Percentiles rank a stretch among this genome's conserved stretches.
Evolutionary conservation across 2,113 vertebrate genomes (phyloP).

Genomic region (Montifringilla adamsi): DNA sequence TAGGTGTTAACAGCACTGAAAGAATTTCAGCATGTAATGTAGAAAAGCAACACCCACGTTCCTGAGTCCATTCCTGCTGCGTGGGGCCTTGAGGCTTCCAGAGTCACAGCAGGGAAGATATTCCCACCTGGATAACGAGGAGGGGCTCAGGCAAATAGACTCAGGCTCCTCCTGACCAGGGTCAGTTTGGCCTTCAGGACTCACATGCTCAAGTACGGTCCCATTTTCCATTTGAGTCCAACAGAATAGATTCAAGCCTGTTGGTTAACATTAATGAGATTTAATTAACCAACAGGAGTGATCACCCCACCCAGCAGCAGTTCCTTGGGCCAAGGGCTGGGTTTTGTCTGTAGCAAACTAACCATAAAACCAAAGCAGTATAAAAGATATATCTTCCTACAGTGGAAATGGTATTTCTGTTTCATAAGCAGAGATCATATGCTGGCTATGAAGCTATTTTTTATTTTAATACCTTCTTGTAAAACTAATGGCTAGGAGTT

Average conservation of each 20-base stretch:
- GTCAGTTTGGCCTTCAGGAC: background rate
- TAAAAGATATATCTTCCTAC: background rate
- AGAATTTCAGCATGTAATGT: too few species aligned
- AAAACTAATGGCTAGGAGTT: background rate
- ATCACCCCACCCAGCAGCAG: background rate
- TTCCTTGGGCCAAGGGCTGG: background rate
- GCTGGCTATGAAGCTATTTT: constrained; percentile 5
- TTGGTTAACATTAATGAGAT: background rate
- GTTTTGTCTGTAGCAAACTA: background rate
- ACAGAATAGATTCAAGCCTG: background rate
- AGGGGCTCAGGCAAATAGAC: background rate
- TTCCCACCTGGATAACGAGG: background rate
- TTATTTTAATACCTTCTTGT: constrained; percentile 21
- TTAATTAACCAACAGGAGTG: background rate
- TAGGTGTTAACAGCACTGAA: background rate
- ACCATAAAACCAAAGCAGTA: background rate
- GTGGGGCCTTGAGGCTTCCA: background rate
- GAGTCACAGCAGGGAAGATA: background rate
- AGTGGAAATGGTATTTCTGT: constrained; percentile 3
- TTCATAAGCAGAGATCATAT: constrained; percentile 11
- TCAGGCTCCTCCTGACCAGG: background rate
- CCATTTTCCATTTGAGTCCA: background rate
- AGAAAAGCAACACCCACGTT: background rate
- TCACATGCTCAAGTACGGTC: background rate
- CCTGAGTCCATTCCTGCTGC: background rate